Conservation (phyloP, 35 echinoderm and acorn worm genomes). For the Amphiura filiformis region DNA sequence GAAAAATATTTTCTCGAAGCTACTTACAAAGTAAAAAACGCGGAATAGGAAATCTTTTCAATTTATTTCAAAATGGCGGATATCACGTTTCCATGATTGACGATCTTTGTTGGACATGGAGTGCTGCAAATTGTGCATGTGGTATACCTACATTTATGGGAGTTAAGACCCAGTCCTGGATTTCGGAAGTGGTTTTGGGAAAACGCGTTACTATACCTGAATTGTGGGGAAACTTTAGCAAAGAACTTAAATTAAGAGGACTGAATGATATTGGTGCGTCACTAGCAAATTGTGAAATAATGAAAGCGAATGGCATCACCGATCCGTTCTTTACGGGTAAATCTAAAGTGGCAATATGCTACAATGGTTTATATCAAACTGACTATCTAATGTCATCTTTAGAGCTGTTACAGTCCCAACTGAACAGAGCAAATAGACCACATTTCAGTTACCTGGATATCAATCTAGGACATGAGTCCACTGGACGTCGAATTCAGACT, state of each 20-base stretch:
- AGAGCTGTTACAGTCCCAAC: slow-evolving; percentile 29
- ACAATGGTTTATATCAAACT: slow-evolving; percentile 71
- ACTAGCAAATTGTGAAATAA: slow-evolving; percentile 79
- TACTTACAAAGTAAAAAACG: slow-evolving; percentile 24
- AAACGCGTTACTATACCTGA: background rate
- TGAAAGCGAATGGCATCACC: slow-evolving; percentile 52
- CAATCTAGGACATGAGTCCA: slow-evolving; percentile 66
- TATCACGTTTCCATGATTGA: slow-evolving; percentile 67
- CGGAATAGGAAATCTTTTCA: slow-evolving; percentile 27
- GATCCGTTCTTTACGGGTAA: slow-evolving; percentile 30
- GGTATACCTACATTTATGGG: slow-evolving; percentile 37
- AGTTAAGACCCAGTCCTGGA: too few species aligned
- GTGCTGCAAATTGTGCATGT: too few species aligned
- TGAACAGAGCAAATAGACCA: slow-evolving; percentile 19
- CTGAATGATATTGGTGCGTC: slow-evolving; percentile 57
- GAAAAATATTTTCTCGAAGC: too few species aligned
- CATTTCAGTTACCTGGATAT: slow-evolving; percentile 54
- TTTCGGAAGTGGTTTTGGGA: slow-evolving; percentile 33
- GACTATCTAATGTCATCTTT: slow-evolving; percentile 69
- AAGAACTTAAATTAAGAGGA: slow-evolving; percentile 10
- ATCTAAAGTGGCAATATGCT: slow-evolving; percentile 49
- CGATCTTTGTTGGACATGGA: slow-evolving; percentile 83
- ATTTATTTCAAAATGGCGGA: slow-evolving; percentile 47
- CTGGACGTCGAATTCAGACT: slow-evolving; percentile 55
- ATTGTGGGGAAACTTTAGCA: slow-evolving; percentile 13